Base-by-base conservation (phyloP, 2,113 vertebrate species). In the Seriola quinqueradiata region DNA sequence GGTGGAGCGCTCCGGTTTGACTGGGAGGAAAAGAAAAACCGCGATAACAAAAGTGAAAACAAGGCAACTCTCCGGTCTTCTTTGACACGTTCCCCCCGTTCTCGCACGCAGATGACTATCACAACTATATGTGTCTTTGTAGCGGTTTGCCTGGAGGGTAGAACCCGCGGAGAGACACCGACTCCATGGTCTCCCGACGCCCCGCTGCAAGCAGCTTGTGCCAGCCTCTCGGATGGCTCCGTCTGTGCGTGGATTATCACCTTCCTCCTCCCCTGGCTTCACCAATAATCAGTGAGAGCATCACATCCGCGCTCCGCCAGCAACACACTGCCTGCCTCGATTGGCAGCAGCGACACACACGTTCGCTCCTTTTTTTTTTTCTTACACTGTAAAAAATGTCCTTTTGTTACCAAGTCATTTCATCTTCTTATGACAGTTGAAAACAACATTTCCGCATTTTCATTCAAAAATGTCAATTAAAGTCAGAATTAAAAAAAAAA, bases 191-290 rank as follows among this genome's bases (percentile, higher is more conserved):
- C 73, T 70, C 83, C 55, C 40, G 16, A 61, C 87, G 68, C 80
- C 79, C 70, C 74, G 95, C 94, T 93, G 94, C 93, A 93, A 89
- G 91, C 95, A 94, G 75, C 84, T 90, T 95, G 1, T 96, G 95
- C 94, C 94, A 95, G 92, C n/a, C 95, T 93, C 93, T 90, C 87
- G 92, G 95, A 96, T 93, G 94, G 46, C 12, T 96, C 96, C 95
- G 96, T 97, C 96, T 96, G 97, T 94, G 96, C 96, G 92, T 92
- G 94, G 96, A 96, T 97, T 96, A 98, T 96, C 96, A 95, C 95
- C 95, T 95, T 96, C 97, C 95, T 95, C 95, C 95, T 94, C 61
- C 80, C 63, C 76, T 93, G 60, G 93, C 95, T 96, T 91, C 95
- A 93, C 93, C 95, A 96, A 96, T 97, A 95, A 97, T 96, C 97